Percentiles rank a stretch among this genome's conserved stretches.
phyloP scores from a whole-genome alignment of 2,113 vertebrate genomes.

The Oceanites oceanicus region DNA sequence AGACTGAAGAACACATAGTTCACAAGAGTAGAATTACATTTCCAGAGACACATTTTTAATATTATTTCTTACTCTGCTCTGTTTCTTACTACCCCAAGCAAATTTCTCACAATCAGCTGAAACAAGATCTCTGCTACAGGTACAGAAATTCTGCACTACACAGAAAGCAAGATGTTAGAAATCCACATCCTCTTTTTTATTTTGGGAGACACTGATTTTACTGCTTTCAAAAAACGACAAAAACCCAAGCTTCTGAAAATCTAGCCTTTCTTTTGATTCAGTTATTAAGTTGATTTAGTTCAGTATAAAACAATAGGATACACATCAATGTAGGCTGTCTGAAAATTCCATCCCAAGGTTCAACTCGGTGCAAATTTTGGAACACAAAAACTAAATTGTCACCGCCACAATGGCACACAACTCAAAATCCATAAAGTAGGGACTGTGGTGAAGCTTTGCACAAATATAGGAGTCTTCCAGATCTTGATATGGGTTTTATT shows the following conservation, averaged over 20 bases:
- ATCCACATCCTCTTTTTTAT: not conserved
- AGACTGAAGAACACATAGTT: not conserved
- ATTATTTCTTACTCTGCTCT: not conserved
- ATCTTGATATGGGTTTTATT: not conserved
- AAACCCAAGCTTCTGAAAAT: not conserved
- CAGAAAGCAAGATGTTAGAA: not conserved
- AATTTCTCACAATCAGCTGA: not conserved
- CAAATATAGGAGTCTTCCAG: not conserved
- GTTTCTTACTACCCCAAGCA: not conserved
- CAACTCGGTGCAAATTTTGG: not conserved
- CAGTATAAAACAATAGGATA: not conserved
- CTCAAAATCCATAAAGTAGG: not conserved
- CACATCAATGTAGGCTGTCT: not conserved
- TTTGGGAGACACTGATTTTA: not conserved
- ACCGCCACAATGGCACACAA: not conserved
- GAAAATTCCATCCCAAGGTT: not conserved
- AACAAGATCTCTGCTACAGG: not conserved
- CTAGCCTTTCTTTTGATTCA: not conserved
- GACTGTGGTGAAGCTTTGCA: not conserved
- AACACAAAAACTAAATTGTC: not conserved
- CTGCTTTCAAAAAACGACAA: not conserved
- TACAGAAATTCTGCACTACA: not conserved
- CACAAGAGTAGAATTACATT: not conserved
- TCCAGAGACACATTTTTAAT: slow-evolving; percentile 11
- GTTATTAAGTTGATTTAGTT: not conserved